These are phyloP conservation scores for Hystrix cristata DNA, from an alignment of 2,113 vertebrate species.

Conservation along the genomic window DNA sequence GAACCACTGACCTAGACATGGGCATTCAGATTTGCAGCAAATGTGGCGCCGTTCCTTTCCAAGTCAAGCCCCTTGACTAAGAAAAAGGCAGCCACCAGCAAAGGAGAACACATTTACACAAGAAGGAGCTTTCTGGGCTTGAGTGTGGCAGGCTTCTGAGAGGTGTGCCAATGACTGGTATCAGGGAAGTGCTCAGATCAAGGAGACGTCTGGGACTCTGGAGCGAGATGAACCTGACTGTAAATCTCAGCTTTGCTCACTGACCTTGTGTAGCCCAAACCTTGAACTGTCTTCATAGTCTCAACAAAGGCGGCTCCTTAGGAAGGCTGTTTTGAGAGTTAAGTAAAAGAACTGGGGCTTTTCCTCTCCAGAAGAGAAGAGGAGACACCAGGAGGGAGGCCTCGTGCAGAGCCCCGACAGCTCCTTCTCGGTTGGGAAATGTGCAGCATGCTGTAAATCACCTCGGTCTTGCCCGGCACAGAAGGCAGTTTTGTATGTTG, in stretches of 20 bases:
- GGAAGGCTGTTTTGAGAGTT: not conserved
- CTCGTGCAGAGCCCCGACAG: too few relatives aligned
- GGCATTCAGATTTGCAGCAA: not conserved
- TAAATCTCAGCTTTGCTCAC: not conserved
- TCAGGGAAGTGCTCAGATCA: fast-evolving
- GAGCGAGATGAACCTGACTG: not conserved
- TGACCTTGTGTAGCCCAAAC: not conserved
- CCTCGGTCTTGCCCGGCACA: not conserved
- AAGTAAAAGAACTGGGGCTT: not conserved
- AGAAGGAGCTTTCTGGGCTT: not conserved
- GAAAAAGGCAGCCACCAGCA: not conserved
- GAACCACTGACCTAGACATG: not conserved
- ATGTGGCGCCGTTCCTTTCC: not conserved
- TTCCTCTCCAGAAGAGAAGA: not conserved
- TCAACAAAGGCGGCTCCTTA: not conserved
- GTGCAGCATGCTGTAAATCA: not conserved
- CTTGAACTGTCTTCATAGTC: not conserved
- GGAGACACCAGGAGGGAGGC: not conserved
- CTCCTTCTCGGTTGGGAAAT: not conserved
- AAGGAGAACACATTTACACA: not conserved
- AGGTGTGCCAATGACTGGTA: not conserved
- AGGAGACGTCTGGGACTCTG: not conserved
- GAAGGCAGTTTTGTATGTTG: not conserved
- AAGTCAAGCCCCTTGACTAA: not conserved
- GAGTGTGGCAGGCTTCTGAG: not conserved